Evolutionary conservation across 2,113 vertebrate genomes (phyloP).

Genomic region (Panthera leo): DNA sequence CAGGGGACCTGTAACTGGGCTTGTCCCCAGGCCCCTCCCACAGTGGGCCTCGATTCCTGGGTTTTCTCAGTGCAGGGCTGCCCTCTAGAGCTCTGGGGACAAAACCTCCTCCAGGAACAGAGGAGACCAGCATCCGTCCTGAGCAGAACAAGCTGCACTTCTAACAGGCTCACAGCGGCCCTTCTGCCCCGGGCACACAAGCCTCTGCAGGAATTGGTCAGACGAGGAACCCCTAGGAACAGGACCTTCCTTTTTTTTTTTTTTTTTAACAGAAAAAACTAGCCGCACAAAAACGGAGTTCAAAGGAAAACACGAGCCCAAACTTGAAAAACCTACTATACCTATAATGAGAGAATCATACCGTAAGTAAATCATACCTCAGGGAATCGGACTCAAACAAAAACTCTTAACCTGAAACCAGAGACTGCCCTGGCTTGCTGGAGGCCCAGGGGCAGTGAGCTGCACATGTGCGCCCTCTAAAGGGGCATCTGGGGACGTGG

Average conservation of each 20-base stretch:
- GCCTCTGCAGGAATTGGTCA: background rate
- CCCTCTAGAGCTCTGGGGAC: background rate
- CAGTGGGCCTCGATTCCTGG: background rate
- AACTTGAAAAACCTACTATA: background rate
- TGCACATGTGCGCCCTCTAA: background rate
- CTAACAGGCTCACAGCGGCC: background rate
- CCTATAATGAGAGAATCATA: background rate
- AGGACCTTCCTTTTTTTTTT: too few relatives aligned
- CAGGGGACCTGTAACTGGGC: background rate
- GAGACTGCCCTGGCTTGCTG: accelerated
- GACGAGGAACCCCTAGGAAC: background rate
- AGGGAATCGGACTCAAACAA: background rate
- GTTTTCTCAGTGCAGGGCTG: background rate
- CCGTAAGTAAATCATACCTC: background rate
- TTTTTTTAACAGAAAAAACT: background rate
- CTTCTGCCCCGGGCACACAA: accelerated
- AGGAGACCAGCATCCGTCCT: background rate
- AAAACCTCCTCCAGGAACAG: background rate
- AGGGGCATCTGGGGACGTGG: background rate
- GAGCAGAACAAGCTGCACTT: background rate
- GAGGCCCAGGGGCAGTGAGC: background rate
- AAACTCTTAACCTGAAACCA: background rate
- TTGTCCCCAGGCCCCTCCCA: too few relatives aligned
- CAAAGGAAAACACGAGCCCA: background rate
- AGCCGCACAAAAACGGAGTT: background rate